Conservation (phyloP, 2,888 invertebrate species). For the Diabrotica balteata region DNA sequence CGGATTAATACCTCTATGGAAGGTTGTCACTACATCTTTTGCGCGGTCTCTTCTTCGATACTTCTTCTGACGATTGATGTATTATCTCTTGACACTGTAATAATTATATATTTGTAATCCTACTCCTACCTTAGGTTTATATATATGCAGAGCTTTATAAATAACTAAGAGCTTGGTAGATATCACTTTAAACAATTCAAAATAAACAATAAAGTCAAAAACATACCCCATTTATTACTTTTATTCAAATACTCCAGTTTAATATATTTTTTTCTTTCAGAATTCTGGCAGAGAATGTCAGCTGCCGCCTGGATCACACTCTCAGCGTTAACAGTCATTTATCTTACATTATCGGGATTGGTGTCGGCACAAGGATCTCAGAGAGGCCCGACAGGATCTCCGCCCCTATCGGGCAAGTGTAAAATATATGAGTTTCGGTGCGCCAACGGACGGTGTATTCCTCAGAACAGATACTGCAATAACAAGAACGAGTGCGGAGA, state of each 20-base stretch:
- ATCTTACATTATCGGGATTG: slow-evolving; percentile 21
- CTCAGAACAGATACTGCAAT: slow-evolving; percentile 79
- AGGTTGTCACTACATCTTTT: too few species aligned
- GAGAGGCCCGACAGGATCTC: slow-evolving; percentile 17
- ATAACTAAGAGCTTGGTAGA: too few species aligned
- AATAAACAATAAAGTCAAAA: too few species aligned
- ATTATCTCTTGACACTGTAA: too few species aligned
- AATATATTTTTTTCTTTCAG: slow-evolving; percentile 2
- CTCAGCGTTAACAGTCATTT: slow-evolving; percentile 30
- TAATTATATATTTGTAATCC: too few species aligned
- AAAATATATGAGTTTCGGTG: slow-evolving; percentile 74
- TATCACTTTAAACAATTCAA: too few species aligned
- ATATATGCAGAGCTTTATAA: too few species aligned
- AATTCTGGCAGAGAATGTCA: slow-evolving; percentile 32
- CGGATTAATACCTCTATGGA: too few species aligned
- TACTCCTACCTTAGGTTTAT: too few species aligned
- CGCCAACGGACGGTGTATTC: slow-evolving; percentile 71
- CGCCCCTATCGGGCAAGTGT: slow-evolving; percentile 59
- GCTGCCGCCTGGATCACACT: slow-evolving; percentile 25
- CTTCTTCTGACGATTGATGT: too few species aligned
- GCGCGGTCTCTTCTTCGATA: too few species aligned
- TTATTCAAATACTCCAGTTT: not conserved
- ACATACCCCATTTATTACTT: too few species aligned
- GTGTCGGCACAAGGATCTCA: slow-evolving; percentile 16
- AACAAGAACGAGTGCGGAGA: slow-evolving; percentile 83